Evolutionary conservation across 2,888 invertebrate species (phyloP).

Genomic region (Esperia sulphurella): DNA sequence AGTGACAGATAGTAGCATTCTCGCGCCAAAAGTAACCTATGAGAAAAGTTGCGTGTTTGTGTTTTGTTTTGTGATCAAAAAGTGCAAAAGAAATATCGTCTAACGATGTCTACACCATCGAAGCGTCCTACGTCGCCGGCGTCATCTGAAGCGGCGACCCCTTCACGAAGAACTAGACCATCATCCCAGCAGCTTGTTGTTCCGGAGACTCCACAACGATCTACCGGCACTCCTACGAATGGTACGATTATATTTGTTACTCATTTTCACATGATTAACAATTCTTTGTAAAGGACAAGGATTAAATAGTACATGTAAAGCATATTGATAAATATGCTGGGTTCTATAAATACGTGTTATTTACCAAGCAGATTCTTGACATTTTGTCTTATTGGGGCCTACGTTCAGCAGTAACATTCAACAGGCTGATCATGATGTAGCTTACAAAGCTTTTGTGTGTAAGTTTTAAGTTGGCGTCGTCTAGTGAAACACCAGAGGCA

Average conservation of each 20-base stretch:
- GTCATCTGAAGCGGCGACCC: slow-evolving; percentile 68
- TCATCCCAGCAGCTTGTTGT: slow-evolving; percentile 67
- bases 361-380: no score
- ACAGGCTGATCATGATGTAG: no score
- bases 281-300: no score
- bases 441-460: no score
- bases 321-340: no score
- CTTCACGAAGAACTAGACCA: slow-evolving; percentile 60
- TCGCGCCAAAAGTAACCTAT: slow-evolving; percentile 13
- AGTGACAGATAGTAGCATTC: neutral
- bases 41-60: neutral
- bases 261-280: no score
- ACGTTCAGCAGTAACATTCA: no score
- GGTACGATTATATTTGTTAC: slow-evolving; percentile 29
- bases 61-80: neutral
- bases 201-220: slow-evolving; percentile 71
- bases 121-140: slow-evolving; percentile 66
- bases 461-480: no score
- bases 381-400: no score
- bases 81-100: slow-evolving; percentile 10
- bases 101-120: slow-evolving; percentile 62
- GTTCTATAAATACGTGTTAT: no score
- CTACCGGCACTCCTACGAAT: slow-evolving; percentile 63
- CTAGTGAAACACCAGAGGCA: no score
- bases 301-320: no score